Base-by-base conservation (phyloP, 2,888 invertebrate genomes). In the Elegia similella region DNA sequence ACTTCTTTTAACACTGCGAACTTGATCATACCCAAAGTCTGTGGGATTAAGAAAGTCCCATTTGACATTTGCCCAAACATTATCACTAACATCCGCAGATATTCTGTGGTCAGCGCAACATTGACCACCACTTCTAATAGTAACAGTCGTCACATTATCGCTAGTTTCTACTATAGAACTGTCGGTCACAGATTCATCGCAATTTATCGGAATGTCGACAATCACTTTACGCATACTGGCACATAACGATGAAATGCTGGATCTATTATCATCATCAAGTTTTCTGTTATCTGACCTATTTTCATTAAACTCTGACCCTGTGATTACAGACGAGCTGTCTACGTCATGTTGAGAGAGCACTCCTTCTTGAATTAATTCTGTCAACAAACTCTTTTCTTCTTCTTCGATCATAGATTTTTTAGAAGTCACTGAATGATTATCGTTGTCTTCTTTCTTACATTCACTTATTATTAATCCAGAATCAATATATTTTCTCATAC, bases 401-500 rank as follows among this genome's bases (percentile, higher is more conserved):
- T 84, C 77, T 60, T 80, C 80, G 42, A 71, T 71, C 6, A 65
- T 50, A 13, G 72, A 74, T 63, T 74, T 76, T 59, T 75, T 73
- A 13, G 77, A 72, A n/a, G 68, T 57, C 16, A 70, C 67, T 34
- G 73, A 75, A 56, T 67, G 59, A 42, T 48, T 7, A 12, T 75
- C 72, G 17, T 78, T 76, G 2, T 77, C 76, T 43, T 78, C 73
- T 59, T 69, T 72, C 52, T 76, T 80, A 17, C 60, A 64, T 60
- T 84, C 81, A 57, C 71, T 85, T 32, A 76, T 77, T n/a, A 92
- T 63, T 58, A 92, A 70, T n/a, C 92, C 92, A 8, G 92, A 91
- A 68, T 92, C 92, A 15, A 92, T 86, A 56, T 92, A 92, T 70
- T 89, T 91, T 56, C 85, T 81, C 89, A 92, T 88, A 23, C 92